Evolutionary conservation across 2,888 invertebrate genomes (phyloP), one percentile per base, ranked within the genome.

Genomic region (Drosophila heteroneura): DNA sequence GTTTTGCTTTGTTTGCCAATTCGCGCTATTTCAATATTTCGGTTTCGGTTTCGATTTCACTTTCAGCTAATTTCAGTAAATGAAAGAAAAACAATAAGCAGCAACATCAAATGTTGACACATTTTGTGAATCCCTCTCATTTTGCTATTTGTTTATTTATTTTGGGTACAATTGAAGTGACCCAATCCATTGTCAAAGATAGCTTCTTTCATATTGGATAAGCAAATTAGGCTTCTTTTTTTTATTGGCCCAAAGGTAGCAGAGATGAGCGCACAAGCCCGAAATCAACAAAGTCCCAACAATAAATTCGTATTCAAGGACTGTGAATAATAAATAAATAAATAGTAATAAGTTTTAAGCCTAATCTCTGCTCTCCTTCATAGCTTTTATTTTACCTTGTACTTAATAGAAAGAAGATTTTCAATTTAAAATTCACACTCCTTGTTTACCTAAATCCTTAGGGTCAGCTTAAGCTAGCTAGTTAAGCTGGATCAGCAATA

Each of bases 31-130:
- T 82, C 68, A 67, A 62, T 61, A 69, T 44, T 83, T 71, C 51
- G 72, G 76, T 37, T 83, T 71, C 51, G 71, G 76, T 79, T 80
- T 76, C 79, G 69, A 33, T 77, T 79, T 86, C 84, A 70, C 64
- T 76, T 73, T 70, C 57, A 84, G 69, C 79, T 76, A 83, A 90
- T 77, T 88, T 74, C 59, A 16, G 71, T 44, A 60, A 79, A 74
- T 79, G 65, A 64, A 76, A 69, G 56, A 72, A 72, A 64, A 82
- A 83, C 75, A 84, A 75, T 65, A 64, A 35, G 52, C 66, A 47
- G 32, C 61, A 64, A 56, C 3, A 41, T 39, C 61, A 62, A 57
- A 5, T 72, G 65, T 61, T 80, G 74, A 73, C 70, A 73, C 64
- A 66, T 51, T 74, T 63, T 41, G 58, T 22, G 30, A 22, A n/a